Evolutionary conservation across 2,888 invertebrate species (phyloP).

Genomic region (Phrixothrix hirtus): DNA sequence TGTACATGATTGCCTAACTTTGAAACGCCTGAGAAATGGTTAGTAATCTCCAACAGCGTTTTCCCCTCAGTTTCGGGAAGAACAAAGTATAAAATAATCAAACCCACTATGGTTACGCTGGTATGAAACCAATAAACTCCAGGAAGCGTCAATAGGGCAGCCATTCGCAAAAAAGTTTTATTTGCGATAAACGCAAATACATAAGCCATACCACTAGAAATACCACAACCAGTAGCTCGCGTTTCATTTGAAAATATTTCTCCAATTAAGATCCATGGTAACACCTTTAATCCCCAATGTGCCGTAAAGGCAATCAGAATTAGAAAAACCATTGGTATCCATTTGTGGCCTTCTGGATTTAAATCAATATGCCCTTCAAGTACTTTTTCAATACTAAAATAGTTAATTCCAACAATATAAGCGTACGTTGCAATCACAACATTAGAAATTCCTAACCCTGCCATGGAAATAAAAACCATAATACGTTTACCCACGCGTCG

Average conservation of each 20-base stretch:
- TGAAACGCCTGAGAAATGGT: slow-evolving; percentile 67
- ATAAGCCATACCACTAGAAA: slow-evolving; percentile 74
- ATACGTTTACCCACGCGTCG: slow-evolving; percentile 75
- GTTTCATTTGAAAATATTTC: slow-evolving; percentile 74
- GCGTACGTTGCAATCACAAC: slow-evolving; percentile 64
- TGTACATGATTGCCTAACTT: slow-evolving; percentile 59
- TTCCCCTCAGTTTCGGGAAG: slow-evolving; percentile 85
- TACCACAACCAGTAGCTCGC: slow-evolving; percentile 72
- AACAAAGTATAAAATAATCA: slow-evolving; percentile 65
- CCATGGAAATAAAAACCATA: slow-evolving; percentile 68
- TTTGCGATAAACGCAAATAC: slow-evolving; percentile 76
- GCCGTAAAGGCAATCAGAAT: slow-evolving; percentile 70
- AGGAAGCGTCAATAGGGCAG: slow-evolving; percentile 64
- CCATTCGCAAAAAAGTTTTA: slow-evolving; percentile 72
- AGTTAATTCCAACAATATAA: too few relatives aligned
- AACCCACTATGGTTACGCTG: slow-evolving; percentile 64
- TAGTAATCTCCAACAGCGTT: slow-evolving; percentile 70
- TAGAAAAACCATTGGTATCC: slow-evolving; percentile 71
- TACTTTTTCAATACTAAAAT: too few relatives aligned
- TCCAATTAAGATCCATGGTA: slow-evolving; percentile 81
- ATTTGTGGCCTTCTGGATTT: slow-evolving; percentile 45
- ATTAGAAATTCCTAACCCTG: slow-evolving; percentile 69
- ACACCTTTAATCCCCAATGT: slow-evolving; percentile 69
- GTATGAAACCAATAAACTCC: slow-evolving; percentile 76
- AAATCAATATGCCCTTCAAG: too few relatives aligned